Evolutionary conservation across 2,888 invertebrate species (phyloP), one percentile per base, ranked within the genome.

Genomic region (Hofmannophila pseudospretella): DNA sequence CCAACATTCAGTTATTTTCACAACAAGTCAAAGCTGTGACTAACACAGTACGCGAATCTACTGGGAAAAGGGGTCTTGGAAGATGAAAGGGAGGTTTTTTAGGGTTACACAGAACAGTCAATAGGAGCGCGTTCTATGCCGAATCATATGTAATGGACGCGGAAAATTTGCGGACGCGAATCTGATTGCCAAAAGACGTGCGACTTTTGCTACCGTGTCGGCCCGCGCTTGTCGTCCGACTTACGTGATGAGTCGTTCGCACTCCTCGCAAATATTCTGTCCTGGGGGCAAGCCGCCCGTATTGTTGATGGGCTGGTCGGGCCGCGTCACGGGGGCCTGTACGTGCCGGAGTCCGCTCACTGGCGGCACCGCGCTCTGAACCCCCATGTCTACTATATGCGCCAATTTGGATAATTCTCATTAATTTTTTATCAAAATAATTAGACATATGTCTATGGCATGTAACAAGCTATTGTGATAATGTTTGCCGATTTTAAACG

Each of bases 191-290:
- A 7, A 7, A 22, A 16, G 16, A 8, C 23, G 7, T 32, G 20
- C 23, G 22, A 23, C 78, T 82, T 89, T 88, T 74, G 88, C 87
- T 69, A 90, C 90, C 75, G 91, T 91, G 79, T 90, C 88, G 65
- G 90, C 89, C 81, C 89, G 89, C 80, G 54, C 89, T 88, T 58
- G 80, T 82, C 63, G 89, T 86, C 69, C 90, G 89, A 94, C 97
- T 96, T 94, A 98, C 98, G 96, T 95, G 88, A 98, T 97, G 70
- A 97, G 93, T 69, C 97, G 93, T 82, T 97, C 97, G 90, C 99
- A 99, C 73, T 97, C 97, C 58, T 95, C 95, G 90, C 99, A 99
- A 84, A 96, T 94, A 88, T 96, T 96, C 88, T 96, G 96, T 67
- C 95, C 94, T 57, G 95, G 91, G 58, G 94, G 93, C 59, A 95